Conservation (phyloP, 2,113 vertebrate species). For the Sorex araneus region DNA sequence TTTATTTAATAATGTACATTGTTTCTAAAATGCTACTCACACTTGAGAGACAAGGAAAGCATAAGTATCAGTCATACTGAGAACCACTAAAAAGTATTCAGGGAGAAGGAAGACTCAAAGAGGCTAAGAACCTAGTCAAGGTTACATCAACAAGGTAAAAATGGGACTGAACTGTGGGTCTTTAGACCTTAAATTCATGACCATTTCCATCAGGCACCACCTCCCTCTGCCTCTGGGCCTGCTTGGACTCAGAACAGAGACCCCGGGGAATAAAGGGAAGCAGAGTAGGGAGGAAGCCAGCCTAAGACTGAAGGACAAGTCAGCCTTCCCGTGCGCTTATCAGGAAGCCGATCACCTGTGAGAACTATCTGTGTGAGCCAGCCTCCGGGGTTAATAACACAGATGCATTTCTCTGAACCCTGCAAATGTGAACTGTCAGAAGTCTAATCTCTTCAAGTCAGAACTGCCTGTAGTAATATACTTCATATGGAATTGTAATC, state of each 20-base stretch:
- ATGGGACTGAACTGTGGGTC: not conserved
- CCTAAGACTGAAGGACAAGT: not conserved
- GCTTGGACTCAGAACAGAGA: not conserved
- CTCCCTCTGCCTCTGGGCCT: not conserved
- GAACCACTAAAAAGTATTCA: not conserved
- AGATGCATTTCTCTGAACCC: not conserved
- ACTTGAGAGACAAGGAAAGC: not conserved
- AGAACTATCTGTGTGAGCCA: not conserved
- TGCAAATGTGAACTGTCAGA: constrained; percentile 48
- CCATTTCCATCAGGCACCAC: not conserved
- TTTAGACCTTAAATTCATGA: not conserved
- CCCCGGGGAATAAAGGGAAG: not conserved
- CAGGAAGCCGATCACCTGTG: not conserved
- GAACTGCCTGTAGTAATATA: constrained; percentile 38
- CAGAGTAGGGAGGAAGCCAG: not conserved
- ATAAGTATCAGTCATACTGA: no score
- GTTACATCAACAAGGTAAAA: not conserved
- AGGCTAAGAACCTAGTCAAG: not conserved
- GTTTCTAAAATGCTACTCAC: no score
- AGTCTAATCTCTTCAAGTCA: constrained; percentile 75
- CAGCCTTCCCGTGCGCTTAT: not conserved
- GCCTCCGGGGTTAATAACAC: constrained; percentile 12
- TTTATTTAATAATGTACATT: no score
- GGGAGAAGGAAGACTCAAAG: not conserved
- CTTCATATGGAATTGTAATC: constrained; percentile 72